phyloP scores from a whole-genome alignment of 2,797 vertebrate species.

The Knipowitschia caucasica region DNA sequence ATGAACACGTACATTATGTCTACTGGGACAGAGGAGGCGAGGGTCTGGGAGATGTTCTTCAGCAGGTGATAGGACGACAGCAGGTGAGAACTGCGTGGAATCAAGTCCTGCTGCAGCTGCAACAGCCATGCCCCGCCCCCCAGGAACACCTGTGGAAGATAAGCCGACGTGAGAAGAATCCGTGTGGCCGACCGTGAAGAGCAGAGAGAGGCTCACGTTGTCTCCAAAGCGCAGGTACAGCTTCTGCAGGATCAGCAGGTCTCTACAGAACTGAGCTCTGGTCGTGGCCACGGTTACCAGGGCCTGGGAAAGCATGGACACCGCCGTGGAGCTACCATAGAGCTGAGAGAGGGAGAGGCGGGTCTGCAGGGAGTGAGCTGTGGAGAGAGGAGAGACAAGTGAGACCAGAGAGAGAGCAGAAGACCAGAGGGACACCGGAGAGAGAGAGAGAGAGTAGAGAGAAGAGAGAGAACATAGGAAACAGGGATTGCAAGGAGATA shows the following conservation, averaged over 20 bases:
- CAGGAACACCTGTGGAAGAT: constrained; percentile 73
- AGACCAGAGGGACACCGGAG: neutral
- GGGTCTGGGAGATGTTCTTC: constrained; percentile 81
- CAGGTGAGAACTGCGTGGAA: constrained; percentile 86
- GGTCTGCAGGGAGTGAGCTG: constrained; percentile 77
- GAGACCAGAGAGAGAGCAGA: constrained; percentile 7
- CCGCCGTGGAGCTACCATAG: constrained; percentile 77
- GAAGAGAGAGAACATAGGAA: too few species aligned
- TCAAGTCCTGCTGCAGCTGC: constrained; percentile 89
- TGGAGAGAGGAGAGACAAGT: too few species aligned
- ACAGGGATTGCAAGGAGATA: too few species aligned
- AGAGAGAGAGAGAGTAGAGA: neutral
- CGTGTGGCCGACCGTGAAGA: accelerated
- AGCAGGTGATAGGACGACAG: constrained; percentile 89
- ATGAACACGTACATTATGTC: constrained; percentile 90
- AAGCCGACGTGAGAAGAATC: neutral
- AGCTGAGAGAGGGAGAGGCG: constrained; percentile 85
- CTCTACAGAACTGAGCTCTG: constrained; percentile 86
- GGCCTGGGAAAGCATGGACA: constrained; percentile 77
- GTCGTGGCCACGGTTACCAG: constrained; percentile 81
- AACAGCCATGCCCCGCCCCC: constrained; percentile 81
- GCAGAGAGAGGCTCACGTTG: constrained; percentile 61
- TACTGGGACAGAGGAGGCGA: constrained; percentile 81
- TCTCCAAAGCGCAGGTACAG: constrained; percentile 83
- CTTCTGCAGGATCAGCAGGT: constrained; percentile 90